Conservation (phyloP, 92 coral and sea anemone genomes). For the Zoanthus sociatus region DNA sequence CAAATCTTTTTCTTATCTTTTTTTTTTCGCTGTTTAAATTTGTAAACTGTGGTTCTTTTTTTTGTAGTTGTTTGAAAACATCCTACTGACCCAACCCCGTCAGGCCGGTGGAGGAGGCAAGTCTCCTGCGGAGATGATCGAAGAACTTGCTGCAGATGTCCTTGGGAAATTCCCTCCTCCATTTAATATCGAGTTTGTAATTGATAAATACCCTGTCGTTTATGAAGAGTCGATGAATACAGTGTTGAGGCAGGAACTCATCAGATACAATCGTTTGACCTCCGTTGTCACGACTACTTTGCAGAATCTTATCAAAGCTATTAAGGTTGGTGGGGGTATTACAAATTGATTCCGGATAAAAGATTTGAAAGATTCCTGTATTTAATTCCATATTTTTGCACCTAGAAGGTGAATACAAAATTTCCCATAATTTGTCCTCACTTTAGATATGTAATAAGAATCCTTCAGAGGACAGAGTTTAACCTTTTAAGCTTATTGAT, state of each 20-base stretch:
- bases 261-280: slow-evolving; percentile 94
- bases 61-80: slow-evolving; percentile 88
- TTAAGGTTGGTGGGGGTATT: slow-evolving; percentile 72
- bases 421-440: too few relatives aligned
- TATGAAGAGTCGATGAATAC: slow-evolving; percentile 99
- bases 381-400: too few relatives aligned
- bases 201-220: slow-evolving; percentile 91
- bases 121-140: slow-evolving; percentile 97
- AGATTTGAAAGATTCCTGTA: too few relatives aligned
- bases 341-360: too few relatives aligned
- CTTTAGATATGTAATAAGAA: too few relatives aligned
- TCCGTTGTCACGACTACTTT: slow-evolving; percentile 88
- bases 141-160: slow-evolving; percentile 94
- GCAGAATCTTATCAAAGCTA: slow-evolving; percentile 91
- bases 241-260: slow-evolving; percentile 94
- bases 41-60: too few relatives aligned
- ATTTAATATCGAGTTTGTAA: slow-evolving; percentile 93
- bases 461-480: too few relatives aligned
- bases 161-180: slow-evolving; percentile 95
- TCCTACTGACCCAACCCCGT: slow-evolving; percentile 95
- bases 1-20: too few relatives aligned
- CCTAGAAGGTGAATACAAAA: too few relatives aligned
- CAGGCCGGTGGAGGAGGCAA: slow-evolving; percentile 99
- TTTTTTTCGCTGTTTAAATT: too few relatives aligned
- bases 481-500: too few relatives aligned